These are phyloP conservation scores for Tipula unca DNA, from an alignment of 2,888 invertebrate species.

Conservation along the genomic window DNA sequence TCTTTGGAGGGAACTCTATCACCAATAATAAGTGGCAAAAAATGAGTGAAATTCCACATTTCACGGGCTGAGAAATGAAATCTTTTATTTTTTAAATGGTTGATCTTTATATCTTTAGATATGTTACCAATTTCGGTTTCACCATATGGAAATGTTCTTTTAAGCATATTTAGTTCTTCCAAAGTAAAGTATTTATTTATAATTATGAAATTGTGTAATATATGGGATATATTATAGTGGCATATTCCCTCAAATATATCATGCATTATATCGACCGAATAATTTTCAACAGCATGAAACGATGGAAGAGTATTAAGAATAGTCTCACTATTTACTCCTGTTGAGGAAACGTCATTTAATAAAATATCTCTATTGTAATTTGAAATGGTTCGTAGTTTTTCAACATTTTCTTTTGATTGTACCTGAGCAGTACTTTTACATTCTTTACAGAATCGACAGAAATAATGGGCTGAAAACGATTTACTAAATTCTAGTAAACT, in stretches of 20 bases:
- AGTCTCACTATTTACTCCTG: neutral
- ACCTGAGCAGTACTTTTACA: neutral
- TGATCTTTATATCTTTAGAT: neutral
- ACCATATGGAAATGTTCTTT: neutral
- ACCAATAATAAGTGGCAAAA: neutral
- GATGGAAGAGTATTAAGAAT: neutral
- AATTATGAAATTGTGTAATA: neutral
- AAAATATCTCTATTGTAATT: neutral
- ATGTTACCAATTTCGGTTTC: constrained; percentile 2
- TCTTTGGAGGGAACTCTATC: neutral
- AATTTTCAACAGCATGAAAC: neutral
- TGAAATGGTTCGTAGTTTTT: neutral
- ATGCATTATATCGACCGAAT: neutral
- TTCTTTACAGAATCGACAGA: neutral
- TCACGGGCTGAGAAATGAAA: neutral
- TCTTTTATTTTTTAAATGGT: neutral
- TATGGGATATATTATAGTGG: neutral
- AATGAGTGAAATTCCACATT: constrained; percentile 9
- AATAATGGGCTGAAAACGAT: neutral
- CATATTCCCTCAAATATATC: constrained; percentile 1
- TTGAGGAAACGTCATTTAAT: neutral
- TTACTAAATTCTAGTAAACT: neutral
- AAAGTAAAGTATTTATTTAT: neutral
- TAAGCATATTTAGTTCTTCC: neutral
- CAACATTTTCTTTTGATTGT: neutral